Base-by-base conservation (phyloP, 2,888 invertebrate genomes). In the Rhorus exstirpatorius region DNA sequence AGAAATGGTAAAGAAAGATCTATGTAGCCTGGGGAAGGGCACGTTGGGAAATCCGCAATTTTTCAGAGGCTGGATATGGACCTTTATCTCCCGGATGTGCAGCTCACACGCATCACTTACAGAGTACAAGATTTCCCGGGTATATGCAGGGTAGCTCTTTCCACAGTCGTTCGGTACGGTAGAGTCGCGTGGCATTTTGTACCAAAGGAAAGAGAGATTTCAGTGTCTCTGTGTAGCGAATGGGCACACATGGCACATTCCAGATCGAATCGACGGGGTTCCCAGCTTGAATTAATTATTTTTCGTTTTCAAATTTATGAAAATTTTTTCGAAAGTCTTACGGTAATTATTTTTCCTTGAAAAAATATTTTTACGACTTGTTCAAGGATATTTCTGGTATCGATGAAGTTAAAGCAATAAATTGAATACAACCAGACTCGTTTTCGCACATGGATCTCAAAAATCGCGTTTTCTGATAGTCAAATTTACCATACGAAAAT, bases 71-170 rank as follows among this genome's bases (percentile, higher is more conserved):
- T 58, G 31, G 68, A 78, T 63, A 78, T 63, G 63, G 60, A 78
- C 44, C 60, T 68, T 41, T 70, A 74, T 74, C 58, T 71, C 24
- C 55, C 24, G 49, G 55, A 78, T 78, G 44, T 78, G 70, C 63
- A 71, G 46, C 77, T 77, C 53, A 58, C 55, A 68, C 72, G 77
- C 72, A 79, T 83, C 84, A 76, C 67, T 83, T 79, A 58, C 58
- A 49, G 21, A 74, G 74, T 81, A 83, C 79, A 75, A 75, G 83
- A 84, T 81, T 83, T 76, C 19, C 75, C 74, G 35, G 26, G 74
- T 38, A 75, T 70, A 74, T n/a, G n/a, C 70, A 31, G 65, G 31
- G 41, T 44, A 14, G 38, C 51, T 31, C 17, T 26, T 53, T 17
- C 19, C 21, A 60, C 46, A 26, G 49, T 49, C 46, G 21, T 67